phyloP scores from a whole-genome alignment of 2,888 invertebrate genomes.

The Andrena marginata region DNA sequence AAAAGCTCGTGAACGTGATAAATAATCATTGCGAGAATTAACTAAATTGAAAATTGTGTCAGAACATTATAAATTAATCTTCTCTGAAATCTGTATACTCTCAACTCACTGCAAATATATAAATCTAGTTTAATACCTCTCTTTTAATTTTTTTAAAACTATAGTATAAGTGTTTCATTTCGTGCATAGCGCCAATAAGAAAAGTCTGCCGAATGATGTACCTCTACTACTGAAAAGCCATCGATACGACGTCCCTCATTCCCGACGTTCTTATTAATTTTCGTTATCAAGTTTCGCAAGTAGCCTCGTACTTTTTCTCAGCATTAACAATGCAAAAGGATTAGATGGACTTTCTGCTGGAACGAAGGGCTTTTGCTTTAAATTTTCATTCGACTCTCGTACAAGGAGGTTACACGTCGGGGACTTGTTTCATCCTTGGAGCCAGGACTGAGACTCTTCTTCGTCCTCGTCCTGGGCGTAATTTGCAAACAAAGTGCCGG shows the following conservation, averaged over 20 bases:
- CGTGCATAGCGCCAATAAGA: no score
- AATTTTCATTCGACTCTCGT: constrained; percentile 73
- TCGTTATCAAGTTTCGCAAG: not conserved
- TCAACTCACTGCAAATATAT: no score
- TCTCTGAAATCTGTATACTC: no score
- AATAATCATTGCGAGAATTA: no score
- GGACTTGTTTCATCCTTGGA: constrained; percentile 76
- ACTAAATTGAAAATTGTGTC: no score
- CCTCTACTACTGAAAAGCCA: no score
- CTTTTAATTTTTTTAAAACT: no score
- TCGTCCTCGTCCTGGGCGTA: constrained; percentile 79
- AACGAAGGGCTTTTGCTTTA: constrained; percentile 60
- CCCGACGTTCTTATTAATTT: constrained; percentile 6
- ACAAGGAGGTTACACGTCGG: constrained; percentile 62
- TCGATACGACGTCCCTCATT: no score
- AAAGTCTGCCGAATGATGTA: no score
- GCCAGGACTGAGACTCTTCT: constrained; percentile 72
- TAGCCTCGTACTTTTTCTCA: constrained; percentile 37
- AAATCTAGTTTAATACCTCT: no score
- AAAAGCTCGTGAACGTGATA: not conserved
- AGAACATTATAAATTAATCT: no score
- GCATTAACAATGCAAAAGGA: constrained; percentile 49
- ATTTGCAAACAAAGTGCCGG: constrained; percentile 84
- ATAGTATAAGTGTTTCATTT: no score
- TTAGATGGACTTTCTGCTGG: constrained; percentile 31